These are phyloP conservation scores for Chrysotoxum bicinctum DNA, from an alignment of 2,888 invertebrate species.

Conservation along the genomic window DNA sequence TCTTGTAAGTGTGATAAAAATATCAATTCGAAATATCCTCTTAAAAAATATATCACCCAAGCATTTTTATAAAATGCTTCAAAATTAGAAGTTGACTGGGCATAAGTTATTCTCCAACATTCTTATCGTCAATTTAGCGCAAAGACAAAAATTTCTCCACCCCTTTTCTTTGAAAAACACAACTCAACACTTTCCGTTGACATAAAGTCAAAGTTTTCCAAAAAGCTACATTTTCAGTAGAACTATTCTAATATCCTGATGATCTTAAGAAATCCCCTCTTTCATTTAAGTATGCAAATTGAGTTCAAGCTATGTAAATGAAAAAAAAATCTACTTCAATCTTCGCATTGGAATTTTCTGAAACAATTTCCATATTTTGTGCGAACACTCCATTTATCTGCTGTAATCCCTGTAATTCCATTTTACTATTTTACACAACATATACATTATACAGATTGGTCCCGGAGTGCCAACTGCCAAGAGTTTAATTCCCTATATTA, in stretches of 20 bases:
- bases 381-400: slow-evolving; percentile 47
- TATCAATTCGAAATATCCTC: too few relatives aligned
- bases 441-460: slow-evolving; percentile 21
- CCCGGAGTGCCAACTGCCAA: slow-evolving; percentile 3
- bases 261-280: not conserved
- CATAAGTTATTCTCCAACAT: too few relatives aligned
- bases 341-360: slow-evolving; percentile 25
- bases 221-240: not conserved
- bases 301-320: not conserved
- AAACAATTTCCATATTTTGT: slow-evolving; percentile 57
- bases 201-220: not conserved
- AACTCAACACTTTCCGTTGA: not conserved
- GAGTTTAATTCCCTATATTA: slow-evolving; percentile 39
- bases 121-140: too few relatives aligned
- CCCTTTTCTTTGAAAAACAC: too few relatives aligned
- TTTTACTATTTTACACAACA: slow-evolving; percentile 27
- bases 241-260: not conserved
- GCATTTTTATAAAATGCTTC: too few relatives aligned
- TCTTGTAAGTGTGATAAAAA: too few relatives aligned
- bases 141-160: too few relatives aligned
- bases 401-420: slow-evolving; percentile 53
- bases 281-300: slow-evolving; percentile 7
- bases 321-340: slow-evolving; percentile 42
- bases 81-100: too few relatives aligned
- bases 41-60: too few relatives aligned